Conservation (phyloP, 2,888 invertebrate genomes). For the Drosophila mimetica region DNA sequence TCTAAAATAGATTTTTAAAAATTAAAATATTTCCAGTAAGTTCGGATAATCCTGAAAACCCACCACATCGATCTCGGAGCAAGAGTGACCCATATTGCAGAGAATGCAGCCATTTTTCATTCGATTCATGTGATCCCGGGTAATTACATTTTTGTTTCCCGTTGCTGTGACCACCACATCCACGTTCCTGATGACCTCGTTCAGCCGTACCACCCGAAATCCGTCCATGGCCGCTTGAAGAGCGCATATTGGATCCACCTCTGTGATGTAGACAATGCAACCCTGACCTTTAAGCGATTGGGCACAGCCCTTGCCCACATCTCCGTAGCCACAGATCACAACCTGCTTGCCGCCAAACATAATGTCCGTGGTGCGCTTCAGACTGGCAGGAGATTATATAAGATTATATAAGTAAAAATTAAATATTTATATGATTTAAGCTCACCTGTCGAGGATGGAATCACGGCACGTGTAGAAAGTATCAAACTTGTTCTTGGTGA, state of each 20-base stretch:
- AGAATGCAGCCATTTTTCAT: conserved; percentile 97
- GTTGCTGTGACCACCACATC: conserved; percentile 98
- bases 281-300: conserved; percentile 96
- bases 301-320: conserved; percentile 98
- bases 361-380: conserved; percentile 87
- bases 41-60: conserved; percentile 70
- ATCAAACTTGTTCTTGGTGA: conserved; percentile 98
- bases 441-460: conserved; percentile 89
- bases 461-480: conserved; percentile 97
- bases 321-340: conserved; percentile 97
- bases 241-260: conserved; percentile 98
- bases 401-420: neutral
- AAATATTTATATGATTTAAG: too few species aligned
- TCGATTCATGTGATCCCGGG: conserved; percentile 96
- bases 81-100: conserved; percentile 98
- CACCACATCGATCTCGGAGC: conserved; percentile 97
- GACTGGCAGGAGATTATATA: conserved; percentile 70
- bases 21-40: neutral
- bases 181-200: conserved; percentile 94
- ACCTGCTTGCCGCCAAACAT: conserved; percentile 99
- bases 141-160: conserved; percentile 97
- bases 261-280: conserved; percentile 93
- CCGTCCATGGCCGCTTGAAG: conserved; percentile 98
- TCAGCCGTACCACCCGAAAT: conserved; percentile 95
- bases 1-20: conserved; percentile 84